Base-by-base conservation (phyloP, 2,888 invertebrate species). In the Ephialtes manifestator region DNA sequence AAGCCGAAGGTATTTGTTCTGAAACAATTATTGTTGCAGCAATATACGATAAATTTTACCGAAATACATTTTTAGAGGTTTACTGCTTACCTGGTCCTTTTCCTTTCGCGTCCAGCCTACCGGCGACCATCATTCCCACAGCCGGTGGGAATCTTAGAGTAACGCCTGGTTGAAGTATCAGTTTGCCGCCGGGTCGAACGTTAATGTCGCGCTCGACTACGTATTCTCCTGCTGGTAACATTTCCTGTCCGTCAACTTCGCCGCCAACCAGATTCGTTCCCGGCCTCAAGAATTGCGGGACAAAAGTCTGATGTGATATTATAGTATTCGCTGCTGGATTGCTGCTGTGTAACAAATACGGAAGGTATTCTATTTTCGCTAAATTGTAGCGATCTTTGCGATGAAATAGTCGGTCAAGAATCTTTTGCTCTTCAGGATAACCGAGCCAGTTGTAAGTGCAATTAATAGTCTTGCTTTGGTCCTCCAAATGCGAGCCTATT, bases 61-160 rank as follows among this genome's bases (percentile, higher is more conserved):
- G 35, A 35, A 35, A 35, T 35, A 35, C 0, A 35, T 7, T 39
- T 10, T 39, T 39, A 39, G 39, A 39, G 39, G 10, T 39, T 39
- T 39, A 10, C 39, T 39, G 10, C 10, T 10, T 39, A 39, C 97
- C 97, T 0, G 97, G 97, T 48, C 96, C 95, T 83, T 96, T 96
- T 0, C 98, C 98, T 89, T 97, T 95, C 0, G 98, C 98, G 90
- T 97, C 97, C 63, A 99, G 94, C 93, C 97, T 97, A 0, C 99
- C 99, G 58, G 99, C 99, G 2, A 99, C 97, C 97, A 99, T 98
- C 95, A 99, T 98, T 10, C 99, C 99, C 77, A 99, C 97, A 31
- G 98, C 96, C 0, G 99, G 97, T 77, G 98, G 97, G 94, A 99
- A 99, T 89, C 96, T 96, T 18, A 99, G 94, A 0, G 96, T 97